These are phyloP conservation scores for Ostrea denselamellosa DNA, from an alignment of 1,140 invertebrate genomes.

Conservation along the genomic window DNA sequence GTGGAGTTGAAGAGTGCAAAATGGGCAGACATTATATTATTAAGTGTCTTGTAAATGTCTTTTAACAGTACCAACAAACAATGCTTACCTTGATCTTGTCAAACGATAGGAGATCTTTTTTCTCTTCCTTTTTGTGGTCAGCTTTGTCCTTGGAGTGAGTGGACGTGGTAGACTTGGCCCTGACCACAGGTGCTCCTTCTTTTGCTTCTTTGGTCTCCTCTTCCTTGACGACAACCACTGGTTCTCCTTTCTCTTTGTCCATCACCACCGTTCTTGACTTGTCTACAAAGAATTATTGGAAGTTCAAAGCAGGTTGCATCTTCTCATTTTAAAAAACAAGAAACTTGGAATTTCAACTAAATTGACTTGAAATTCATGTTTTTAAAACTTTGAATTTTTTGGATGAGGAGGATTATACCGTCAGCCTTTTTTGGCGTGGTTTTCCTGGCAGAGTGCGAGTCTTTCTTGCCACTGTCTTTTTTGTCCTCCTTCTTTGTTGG, in stretches of 20 bases:
- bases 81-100: conserved; percentile 74
- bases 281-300: conserved; percentile 44
- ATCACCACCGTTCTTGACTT: conserved; percentile 61
- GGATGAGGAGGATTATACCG: not conserved
- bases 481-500: conserved; percentile 50
- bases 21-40: too few relatives aligned
- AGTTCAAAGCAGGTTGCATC: not conserved
- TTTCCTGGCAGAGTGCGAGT: conserved; percentile 40
- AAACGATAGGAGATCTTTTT: conserved; percentile 74
- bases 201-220: conserved; percentile 40
- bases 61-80: too few relatives aligned
- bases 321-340: not conserved
- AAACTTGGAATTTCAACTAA: not conserved
- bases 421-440: conserved; percentile 43
- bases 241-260: conserved; percentile 64
- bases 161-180: conserved; percentile 47
- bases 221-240: conserved; percentile 55
- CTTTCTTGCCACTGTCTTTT: conserved; percentile 50
- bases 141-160: conserved; percentile 47
- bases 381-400: too few relatives aligned
- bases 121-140: conserved; percentile 42
- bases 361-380: not conserved
- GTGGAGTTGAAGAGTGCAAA: too few relatives aligned
- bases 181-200: conserved; percentile 6
- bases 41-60: too few relatives aligned